Percentiles rank a stretch among this genome's conserved stretches.
These are phyloP conservation scores for Drosophila funebris DNA, from an alignment of 1,140 invertebrate species.

Conservation along the genomic window DNA sequence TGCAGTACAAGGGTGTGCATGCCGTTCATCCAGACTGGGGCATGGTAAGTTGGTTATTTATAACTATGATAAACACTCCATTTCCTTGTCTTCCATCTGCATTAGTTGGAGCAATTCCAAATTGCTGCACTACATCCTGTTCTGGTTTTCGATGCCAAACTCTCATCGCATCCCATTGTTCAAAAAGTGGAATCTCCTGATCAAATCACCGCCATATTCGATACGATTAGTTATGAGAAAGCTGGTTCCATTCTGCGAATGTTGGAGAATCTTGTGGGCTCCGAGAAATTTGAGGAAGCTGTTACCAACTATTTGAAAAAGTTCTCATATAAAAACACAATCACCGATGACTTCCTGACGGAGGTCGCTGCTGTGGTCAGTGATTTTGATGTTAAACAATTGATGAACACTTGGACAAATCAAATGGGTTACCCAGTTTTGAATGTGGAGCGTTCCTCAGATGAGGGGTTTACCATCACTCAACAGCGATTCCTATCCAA, in stretches of 20 bases:
- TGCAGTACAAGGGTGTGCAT: conserved; percentile 91
- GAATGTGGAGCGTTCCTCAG: conserved; percentile 84
- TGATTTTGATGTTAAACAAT: conserved; percentile 85
- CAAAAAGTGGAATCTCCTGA: conserved; percentile 92
- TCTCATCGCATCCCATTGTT: conserved; percentile 95
- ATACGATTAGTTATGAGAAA: conserved; percentile 96
- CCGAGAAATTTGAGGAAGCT: conserved; percentile 89
- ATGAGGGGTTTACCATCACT: conserved; percentile 85
- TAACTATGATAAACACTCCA: conserved; percentile 26
- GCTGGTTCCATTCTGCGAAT: conserved; percentile 95
- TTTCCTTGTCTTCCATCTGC: conserved; percentile 73
- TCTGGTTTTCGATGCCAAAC: conserved; percentile 90
- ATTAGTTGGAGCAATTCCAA: conserved; percentile 89
- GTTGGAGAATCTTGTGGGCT: conserved; percentile 93
- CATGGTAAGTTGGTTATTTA: conserved; percentile 86
- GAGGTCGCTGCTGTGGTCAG: conserved; percentile 85
- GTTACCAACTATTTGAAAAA: conserved; percentile 90
- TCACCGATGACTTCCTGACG: conserved; percentile 90
- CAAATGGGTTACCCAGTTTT: conserved; percentile 97
- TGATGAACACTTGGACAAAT: conserved; percentile 96
- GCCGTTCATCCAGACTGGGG: conserved; percentile 92
- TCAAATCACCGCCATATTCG: conserved; percentile 96
- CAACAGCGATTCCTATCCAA: conserved; percentile 91
- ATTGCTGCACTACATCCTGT: conserved; percentile 89
- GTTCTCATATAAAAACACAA: conserved; percentile 90